phyloP scores from a whole-genome alignment of 2,888 invertebrate genomes.

The Choreutis nemorana region DNA sequence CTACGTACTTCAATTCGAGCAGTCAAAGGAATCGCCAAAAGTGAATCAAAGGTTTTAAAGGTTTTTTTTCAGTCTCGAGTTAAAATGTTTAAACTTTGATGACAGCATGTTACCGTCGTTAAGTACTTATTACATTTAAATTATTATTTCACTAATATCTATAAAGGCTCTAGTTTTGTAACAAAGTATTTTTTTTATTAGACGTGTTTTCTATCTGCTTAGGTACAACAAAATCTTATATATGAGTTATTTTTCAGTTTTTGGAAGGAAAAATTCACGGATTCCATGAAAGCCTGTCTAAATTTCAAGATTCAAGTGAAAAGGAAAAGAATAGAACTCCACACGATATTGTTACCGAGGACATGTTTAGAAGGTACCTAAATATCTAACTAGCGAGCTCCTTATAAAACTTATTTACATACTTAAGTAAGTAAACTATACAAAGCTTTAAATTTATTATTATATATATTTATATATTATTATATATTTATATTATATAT shows the following conservation, averaged over 20 bases:
- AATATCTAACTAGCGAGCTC: neutral
- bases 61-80: too few relatives aligned
- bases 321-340: constrained; percentile 48
- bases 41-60: too few relatives aligned
- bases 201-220: too few relatives aligned
- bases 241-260: constrained; percentile 21
- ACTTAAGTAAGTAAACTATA: neutral
- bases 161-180: too few relatives aligned
- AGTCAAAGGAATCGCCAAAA: too few relatives aligned
- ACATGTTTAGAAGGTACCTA: constrained; percentile 70
- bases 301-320: constrained; percentile 38
- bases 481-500: neutral
- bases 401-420: neutral
- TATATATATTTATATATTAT: neutral
- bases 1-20: too few relatives aligned
- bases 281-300: constrained; percentile 40
- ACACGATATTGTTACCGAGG: constrained; percentile 76
- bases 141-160: too few relatives aligned
- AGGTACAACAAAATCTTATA: too few relatives aligned
- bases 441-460: constrained; percentile 1
- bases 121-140: too few relatives aligned
- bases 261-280: constrained; percentile 38
- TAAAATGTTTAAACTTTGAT: too few relatives aligned
- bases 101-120: too few relatives aligned
- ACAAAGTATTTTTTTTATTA: too few relatives aligned